A percentile compares a stretch with the other conserved stretches of the same genome.
Conservation (phyloP, 2,888 invertebrate genomes). For the Cenopis cana region DNA sequence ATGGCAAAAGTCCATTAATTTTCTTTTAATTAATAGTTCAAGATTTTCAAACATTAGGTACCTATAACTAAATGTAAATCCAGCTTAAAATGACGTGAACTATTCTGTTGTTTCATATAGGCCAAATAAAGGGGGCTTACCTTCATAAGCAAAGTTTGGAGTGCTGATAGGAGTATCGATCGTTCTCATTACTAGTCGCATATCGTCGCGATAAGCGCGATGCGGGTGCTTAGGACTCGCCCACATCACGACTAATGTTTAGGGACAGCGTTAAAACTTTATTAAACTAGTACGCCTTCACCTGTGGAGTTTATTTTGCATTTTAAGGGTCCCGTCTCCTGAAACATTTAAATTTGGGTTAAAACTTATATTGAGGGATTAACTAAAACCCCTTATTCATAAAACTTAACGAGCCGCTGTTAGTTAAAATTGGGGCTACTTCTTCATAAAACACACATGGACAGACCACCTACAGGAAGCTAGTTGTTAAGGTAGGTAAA, state of each 20-base stretch:
- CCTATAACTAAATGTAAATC: neutral
- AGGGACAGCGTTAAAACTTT: slow-evolving; percentile 37
- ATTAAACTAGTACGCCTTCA: slow-evolving; percentile 21
- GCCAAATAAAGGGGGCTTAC: slow-evolving; percentile 43
- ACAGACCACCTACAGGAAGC: too few relatives aligned
- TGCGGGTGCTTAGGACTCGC: slow-evolving; percentile 73
- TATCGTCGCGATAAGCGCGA: slow-evolving; percentile 66
- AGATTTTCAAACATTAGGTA: too few relatives aligned
- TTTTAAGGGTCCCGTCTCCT: neutral
- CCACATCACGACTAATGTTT: slow-evolving; percentile 48
- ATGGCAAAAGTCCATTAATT: too few relatives aligned
- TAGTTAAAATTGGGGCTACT: too few relatives aligned
- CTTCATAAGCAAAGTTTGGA: slow-evolving; percentile 76
- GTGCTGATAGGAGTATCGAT: slow-evolving; percentile 72
- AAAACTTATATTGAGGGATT: neutral
- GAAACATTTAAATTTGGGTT: neutral
- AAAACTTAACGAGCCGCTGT: neutral
- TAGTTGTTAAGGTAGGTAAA: too few relatives aligned
- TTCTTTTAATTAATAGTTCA: too few relatives aligned
- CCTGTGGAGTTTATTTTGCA: slow-evolving; percentile 10
- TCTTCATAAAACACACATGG: neutral
- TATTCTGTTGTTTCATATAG: slow-evolving; percentile 39
- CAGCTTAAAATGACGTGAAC: neutral
- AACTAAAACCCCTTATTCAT: neutral
- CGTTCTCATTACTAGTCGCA: slow-evolving; percentile 76